Evolutionary conservation across 92 coral and sea anemone genomes (phyloP).

Genomic region (Phenganax stokvisi): DNA sequence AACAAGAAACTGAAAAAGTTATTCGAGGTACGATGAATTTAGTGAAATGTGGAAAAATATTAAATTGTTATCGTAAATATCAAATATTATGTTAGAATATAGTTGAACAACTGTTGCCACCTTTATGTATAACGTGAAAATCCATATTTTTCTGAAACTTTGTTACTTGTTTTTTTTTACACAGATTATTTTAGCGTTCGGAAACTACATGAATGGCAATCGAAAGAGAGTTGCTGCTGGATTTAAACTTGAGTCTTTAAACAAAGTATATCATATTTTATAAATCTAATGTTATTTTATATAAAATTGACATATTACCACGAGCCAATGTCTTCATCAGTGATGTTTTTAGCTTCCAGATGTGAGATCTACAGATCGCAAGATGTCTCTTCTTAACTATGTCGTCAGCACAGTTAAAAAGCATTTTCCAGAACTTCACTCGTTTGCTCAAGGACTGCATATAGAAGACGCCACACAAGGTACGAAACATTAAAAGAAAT

Average conservation of each 20-base stretch:
- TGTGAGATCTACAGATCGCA: conserved; percentile 83
- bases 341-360: conserved; percentile 63
- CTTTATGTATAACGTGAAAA: not conserved
- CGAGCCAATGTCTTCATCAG: not conserved
- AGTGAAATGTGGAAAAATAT: not conserved
- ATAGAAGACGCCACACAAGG: conserved; percentile 87
- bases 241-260: conserved; percentile 79
- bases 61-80: not conserved
- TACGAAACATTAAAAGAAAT: not conserved
- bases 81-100: not conserved
- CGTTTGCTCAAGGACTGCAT: conserved; percentile 63
- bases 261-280: conserved; percentile 52
- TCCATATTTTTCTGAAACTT: not conserved
- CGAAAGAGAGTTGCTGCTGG: conserved; percentile 78
- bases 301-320: too few relatives aligned
- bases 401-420: conserved; percentile 65
- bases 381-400: conserved; percentile 73
- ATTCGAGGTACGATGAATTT: conserved; percentile 58
- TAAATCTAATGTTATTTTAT: too few relatives aligned
- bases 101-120: not conserved
- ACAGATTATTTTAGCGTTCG: conserved; percentile 71
- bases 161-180: not conserved
- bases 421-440: conserved; percentile 65
- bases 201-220: conserved; percentile 87
- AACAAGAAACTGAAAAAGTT: conserved; percentile 70